A percentile compares a stretch with the other conserved stretches of the same genome.
phyloP scores from a whole-genome alignment of 2,113 vertebrate species.

The Bostrychus sinensis region DNA sequence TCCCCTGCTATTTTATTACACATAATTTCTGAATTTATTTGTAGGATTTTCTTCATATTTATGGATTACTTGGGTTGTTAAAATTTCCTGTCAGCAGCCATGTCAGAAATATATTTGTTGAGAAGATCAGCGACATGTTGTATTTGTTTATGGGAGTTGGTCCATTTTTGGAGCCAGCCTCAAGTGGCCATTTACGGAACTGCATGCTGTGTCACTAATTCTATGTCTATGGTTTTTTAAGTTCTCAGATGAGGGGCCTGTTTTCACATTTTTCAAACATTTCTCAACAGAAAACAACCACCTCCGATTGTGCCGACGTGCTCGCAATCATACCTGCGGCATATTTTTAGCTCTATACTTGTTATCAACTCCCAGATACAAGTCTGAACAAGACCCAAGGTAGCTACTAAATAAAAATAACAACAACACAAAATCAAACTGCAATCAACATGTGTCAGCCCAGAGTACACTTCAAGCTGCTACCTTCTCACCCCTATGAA shows the following conservation, averaged over 20 bases:
- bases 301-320: neutral
- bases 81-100: too few relatives aligned
- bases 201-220: neutral
- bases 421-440: constrained; percentile 6
- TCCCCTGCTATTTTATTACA: too few relatives aligned
- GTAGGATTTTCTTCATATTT: too few relatives aligned
- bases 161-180: neutral
- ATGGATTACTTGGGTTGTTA: too few relatives aligned
- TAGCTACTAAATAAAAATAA: constrained; percentile 7
- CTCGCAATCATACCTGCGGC: neutral
- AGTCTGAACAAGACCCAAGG: neutral
- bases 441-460: constrained; percentile 19
- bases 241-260: neutral
- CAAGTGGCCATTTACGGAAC: neutral
- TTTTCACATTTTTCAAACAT: neutral
- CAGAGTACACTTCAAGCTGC: constrained; percentile 1
- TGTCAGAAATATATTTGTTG: too few relatives aligned
- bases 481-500: neutral
- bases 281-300: neutral
- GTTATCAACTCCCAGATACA: neutral
- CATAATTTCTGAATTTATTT: too few relatives aligned
- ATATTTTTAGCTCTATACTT: constrained; percentile 1
- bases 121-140: too few relatives aligned
- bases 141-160: too few relatives aligned
- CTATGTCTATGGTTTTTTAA: neutral